Percentiles rank a stretch among this genome's conserved stretches.
These are phyloP conservation scores for Yoshiicerus persimilis DNA, from an alignment of 1,140 invertebrate genomes.

Conservation along the genomic window DNA sequence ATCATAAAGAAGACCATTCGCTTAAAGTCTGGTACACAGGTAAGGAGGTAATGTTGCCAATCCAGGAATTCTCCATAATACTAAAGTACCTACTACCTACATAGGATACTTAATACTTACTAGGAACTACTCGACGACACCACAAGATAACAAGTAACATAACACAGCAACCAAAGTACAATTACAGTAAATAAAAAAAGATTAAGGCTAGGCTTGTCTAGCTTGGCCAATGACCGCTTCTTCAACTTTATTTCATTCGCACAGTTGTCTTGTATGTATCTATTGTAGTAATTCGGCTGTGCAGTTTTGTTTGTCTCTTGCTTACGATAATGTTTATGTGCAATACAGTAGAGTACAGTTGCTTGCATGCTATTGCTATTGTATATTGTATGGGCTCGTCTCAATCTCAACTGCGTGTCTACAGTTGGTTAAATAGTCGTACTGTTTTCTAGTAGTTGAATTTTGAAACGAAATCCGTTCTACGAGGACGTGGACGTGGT, in stretches of 20 bases:
- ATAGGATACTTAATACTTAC: no score
- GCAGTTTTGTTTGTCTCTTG: background rate
- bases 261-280: background rate
- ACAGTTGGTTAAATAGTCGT: background rate
- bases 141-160: background rate
- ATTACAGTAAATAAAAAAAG: background rate
- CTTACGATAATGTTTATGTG: background rate
- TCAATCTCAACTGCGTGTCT: background rate
- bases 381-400: background rate
- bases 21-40: background rate
- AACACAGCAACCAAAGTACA: background rate
- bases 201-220: conserved; percentile 4
- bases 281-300: background rate
- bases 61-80: conserved; percentile 14
- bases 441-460: background rate
- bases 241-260: background rate
- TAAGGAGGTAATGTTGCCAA: background rate
- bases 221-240: conserved; percentile 9
- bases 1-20: background rate
- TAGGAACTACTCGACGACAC: background rate
- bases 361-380: background rate
- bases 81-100: background rate
- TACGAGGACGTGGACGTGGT: background rate
- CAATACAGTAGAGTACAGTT: background rate
- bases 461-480: conserved; percentile 4